phyloP scores from a whole-genome alignment of 2,888 invertebrate species.

The Dromius quadrimaculatus region DNA sequence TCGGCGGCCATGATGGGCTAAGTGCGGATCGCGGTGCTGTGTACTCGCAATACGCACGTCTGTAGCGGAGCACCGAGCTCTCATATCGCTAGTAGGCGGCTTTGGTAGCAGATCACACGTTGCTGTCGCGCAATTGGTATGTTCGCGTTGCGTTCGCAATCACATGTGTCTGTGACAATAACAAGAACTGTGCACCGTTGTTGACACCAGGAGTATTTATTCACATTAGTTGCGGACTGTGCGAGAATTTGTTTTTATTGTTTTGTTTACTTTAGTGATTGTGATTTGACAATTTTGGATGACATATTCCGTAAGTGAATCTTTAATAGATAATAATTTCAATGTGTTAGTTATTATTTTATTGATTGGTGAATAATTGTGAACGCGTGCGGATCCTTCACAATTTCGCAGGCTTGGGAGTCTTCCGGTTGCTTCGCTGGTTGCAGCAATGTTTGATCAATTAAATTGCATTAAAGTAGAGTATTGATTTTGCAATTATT shows the following conservation, averaged over 20 bases:
- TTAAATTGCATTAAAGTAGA: constrained; percentile 63
- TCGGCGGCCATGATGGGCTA: constrained; percentile 63
- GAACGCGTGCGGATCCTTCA: constrained; percentile 2
- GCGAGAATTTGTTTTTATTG: too few species aligned
- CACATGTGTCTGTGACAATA: constrained; percentile 45
- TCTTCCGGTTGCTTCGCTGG: constrained; percentile 21
- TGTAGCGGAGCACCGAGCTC: constrained; percentile 29
- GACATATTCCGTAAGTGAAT: too few species aligned
- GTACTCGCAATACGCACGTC: constrained; percentile 35
- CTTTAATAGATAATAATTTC: too few species aligned
- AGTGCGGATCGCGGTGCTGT: constrained; percentile 56
- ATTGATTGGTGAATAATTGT: constrained; percentile 40
- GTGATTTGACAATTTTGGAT: too few species aligned
- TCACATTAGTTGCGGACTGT: too few species aligned
- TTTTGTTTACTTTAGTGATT: too few species aligned
- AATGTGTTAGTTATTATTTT: not conserved
- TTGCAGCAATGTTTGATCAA: constrained; percentile 60
- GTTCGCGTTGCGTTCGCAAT: too few species aligned
- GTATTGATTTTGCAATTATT: constrained; percentile 69
- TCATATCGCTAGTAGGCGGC: constrained; percentile 60
- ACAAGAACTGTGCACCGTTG: constrained; percentile 11
- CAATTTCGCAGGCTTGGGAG: too few species aligned
- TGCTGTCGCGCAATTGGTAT: constrained; percentile 18
- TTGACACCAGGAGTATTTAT: too few species aligned
- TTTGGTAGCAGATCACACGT: constrained; percentile 55